phyloP scores from a whole-genome alignment of 1,140 invertebrate species.

The Lordiphosa collinella region DNA sequence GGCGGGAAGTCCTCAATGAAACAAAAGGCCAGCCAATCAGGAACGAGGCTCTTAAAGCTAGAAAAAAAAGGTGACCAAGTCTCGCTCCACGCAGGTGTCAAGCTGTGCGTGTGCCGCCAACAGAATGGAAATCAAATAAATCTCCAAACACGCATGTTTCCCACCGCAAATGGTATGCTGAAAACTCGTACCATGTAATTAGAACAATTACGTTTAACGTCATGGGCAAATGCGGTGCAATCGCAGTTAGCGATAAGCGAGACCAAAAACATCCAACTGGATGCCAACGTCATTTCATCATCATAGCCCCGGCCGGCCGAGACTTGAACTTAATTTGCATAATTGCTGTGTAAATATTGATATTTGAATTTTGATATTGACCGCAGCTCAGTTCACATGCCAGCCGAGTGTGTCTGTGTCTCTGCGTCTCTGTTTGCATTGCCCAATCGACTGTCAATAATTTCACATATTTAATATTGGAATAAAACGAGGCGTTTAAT shows the following conservation, averaged over 20 bases:
- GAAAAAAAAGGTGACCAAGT: conserved; percentile 15
- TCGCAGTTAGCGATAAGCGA: conserved; percentile 31
- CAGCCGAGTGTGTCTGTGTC: conserved; percentile 18
- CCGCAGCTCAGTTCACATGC: conserved; percentile 22
- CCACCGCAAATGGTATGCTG: conserved; percentile 29
- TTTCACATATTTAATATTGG: conserved; percentile 75
- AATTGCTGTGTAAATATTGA: conserved; percentile 77
- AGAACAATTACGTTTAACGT: conserved; percentile 65
- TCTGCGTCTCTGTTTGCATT: conserved; percentile 60
- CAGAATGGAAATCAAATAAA: conserved; percentile 5
- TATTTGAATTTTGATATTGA: conserved; percentile 76
- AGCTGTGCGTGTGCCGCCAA: conserved; percentile 66
- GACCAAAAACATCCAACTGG: conserved; percentile 14
- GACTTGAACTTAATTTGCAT: conserved; percentile 72
- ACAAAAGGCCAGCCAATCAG: conserved; percentile 31
- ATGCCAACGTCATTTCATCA: conserved; percentile 62
- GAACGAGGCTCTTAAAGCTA: conserved; percentile 7
- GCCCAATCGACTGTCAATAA: conserved; percentile 75
- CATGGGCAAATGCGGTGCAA: conserved; percentile 32
- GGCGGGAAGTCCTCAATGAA: conserved; percentile 49
- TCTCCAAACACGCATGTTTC: conserved; percentile 45
- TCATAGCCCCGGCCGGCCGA: conserved; percentile 6
- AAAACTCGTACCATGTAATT: conserved; percentile 51
- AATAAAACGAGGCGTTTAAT: conserved; percentile 76
- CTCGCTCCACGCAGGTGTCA: conserved; percentile 58